Evolutionary conservation across 2,797 vertebrate genomes (phyloP).

Genomic region (Saxicola maurus): DNA sequence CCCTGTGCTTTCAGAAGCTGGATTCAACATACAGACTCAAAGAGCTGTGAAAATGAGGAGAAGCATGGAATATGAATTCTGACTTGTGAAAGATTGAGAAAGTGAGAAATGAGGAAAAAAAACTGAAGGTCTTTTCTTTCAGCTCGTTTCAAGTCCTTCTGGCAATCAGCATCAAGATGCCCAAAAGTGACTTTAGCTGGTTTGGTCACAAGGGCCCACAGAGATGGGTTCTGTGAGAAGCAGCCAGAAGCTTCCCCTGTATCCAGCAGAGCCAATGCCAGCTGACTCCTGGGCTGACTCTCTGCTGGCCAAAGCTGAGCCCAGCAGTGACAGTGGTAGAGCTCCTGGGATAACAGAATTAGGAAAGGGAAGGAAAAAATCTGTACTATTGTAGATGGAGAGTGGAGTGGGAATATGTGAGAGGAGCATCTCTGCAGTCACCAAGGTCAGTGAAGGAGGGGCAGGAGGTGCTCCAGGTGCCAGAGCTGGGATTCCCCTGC

Average conservation of each 20-base stretch:
- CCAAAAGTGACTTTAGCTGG: not conserved
- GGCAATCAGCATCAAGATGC: not conserved
- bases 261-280: not conserved
- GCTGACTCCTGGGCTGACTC: fast-evolving
- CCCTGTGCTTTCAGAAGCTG: not conserved
- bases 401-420: not conserved
- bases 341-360: not conserved
- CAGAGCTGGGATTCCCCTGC: not conserved
- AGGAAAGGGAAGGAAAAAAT: not conserved
- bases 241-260: not conserved
- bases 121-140: not conserved
- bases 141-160: not conserved
- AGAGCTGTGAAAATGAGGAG: not conserved
- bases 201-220: not conserved
- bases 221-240: not conserved
- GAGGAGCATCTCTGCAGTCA: not conserved
- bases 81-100: not conserved
- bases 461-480: fast-evolving
- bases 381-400: not conserved
- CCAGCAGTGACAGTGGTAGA: not conserved
- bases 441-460: not conserved
- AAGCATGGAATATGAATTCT: not conserved
- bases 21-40: not conserved
- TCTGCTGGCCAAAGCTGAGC: fast-evolving
- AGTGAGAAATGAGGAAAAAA: not conserved